phyloP scores from a whole-genome alignment of 1,140 invertebrate genomes.

The Leptinotarsa lineolata region DNA sequence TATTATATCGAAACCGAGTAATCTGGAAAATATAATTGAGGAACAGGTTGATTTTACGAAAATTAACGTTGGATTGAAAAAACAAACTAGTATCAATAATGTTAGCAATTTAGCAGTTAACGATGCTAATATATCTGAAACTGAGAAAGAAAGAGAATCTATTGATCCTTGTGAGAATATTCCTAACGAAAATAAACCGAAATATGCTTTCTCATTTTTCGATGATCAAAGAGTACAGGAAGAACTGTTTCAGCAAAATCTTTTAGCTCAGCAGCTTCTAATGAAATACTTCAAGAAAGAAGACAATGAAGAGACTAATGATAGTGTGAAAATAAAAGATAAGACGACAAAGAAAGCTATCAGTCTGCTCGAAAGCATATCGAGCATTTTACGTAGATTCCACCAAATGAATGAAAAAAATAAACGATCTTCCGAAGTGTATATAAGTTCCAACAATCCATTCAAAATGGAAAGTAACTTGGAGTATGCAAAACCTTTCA shows the following conservation, averaged over 20 bases:
- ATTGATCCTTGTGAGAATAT: no score
- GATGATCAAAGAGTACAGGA: not conserved
- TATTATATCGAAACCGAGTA: not conserved
- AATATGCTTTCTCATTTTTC: slow-evolving; percentile 7
- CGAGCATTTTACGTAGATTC: not conserved
- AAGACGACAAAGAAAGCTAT: not conserved
- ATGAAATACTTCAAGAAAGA: slow-evolving; percentile 17
- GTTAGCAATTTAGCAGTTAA: no score
- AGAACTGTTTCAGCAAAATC: slow-evolving; percentile 9
- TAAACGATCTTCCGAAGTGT: not conserved
- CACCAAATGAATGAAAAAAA: not conserved
- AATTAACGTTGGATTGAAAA: no score
- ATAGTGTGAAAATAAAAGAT: not conserved
- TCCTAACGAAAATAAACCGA: not conserved
- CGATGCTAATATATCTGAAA: no score
- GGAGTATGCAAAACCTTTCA: not conserved
- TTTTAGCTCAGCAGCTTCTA: not conserved
- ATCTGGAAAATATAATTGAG: not conserved
- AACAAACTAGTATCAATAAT: no score
- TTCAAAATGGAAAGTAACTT: not conserved
- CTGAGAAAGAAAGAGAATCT: no score
- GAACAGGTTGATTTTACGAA: not conserved
- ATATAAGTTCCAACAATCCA: not conserved
- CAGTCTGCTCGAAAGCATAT: not conserved
- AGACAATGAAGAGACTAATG: not conserved